Conservation (phyloP, 2,113 vertebrate genomes). For the Melanostigma gelatinosum region DNA sequence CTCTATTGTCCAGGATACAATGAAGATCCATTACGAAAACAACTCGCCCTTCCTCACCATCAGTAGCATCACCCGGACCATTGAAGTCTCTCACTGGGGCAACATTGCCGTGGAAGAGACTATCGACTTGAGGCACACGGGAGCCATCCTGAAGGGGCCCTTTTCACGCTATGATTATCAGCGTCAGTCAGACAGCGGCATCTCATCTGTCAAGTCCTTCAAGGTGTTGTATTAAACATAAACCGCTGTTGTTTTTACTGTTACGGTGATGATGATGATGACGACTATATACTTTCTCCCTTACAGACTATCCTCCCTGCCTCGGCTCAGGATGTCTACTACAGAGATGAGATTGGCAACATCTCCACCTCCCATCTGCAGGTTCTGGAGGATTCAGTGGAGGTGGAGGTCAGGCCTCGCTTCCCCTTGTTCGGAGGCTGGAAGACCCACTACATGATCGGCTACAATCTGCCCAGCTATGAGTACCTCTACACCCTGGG, state of each 20-base stretch:
- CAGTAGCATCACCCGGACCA: slow-evolving; percentile 92
- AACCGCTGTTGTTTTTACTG: not conserved
- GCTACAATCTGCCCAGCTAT: slow-evolving; percentile 98
- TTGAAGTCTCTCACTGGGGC: slow-evolving; percentile 98
- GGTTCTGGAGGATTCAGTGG: slow-evolving; percentile 95
- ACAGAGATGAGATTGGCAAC: slow-evolving; percentile 98
- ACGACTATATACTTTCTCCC: not conserved
- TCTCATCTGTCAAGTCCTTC: slow-evolving; percentile 98
- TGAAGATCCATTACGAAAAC: slow-evolving; percentile 99
- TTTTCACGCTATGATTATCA: slow-evolving; percentile 99
- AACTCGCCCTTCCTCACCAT: slow-evolving; percentile 97
- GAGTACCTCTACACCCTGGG: slow-evolving; percentile 98
- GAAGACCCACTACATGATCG: slow-evolving; percentile 98
- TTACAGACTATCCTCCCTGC: slow-evolving; percentile 97
- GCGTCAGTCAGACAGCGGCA: slow-evolving; percentile 96
- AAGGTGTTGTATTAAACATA: slow-evolving; percentile 83
- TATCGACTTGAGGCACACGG: slow-evolving; percentile 94
- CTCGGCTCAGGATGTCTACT: slow-evolving; percentile 97
- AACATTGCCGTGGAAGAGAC: slow-evolving; percentile 98
- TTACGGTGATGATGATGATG: not conserved
- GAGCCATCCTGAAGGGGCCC: slow-evolving; percentile 93
- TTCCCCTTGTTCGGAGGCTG: slow-evolving; percentile 98
- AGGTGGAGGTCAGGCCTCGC: slow-evolving; percentile 96
- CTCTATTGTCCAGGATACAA: slow-evolving; percentile 83
- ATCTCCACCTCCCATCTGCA: slow-evolving; percentile 98